These are phyloP conservation scores for Limnephilus lunatus DNA, from an alignment of 2,888 invertebrate genomes.

Conservation along the genomic window DNA sequence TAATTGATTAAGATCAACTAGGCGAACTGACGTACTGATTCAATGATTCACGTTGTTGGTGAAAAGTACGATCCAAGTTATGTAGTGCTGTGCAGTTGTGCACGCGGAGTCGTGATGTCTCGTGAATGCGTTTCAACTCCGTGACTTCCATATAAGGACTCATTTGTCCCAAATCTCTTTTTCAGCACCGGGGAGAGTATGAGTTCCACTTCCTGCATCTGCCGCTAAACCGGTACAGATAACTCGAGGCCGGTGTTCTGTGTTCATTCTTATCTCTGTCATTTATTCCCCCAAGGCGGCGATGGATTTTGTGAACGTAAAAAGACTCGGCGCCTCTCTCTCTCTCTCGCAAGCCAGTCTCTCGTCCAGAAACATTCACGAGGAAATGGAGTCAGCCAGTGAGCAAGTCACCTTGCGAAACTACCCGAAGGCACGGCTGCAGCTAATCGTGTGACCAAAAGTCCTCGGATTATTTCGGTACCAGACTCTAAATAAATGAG, in stretches of 20 bases:
- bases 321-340: neutral
- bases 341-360: neutral
- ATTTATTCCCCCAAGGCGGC: constrained; percentile 10
- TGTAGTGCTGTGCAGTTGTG: neutral
- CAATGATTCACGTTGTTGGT: neutral
- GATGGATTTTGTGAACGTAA: neutral
- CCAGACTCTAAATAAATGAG: constrained; percentile 27
- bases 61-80: neutral
- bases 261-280: constrained; percentile 32
- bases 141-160: constrained; percentile 33
- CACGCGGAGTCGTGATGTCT: constrained; percentile 15
- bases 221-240: constrained; percentile 37
- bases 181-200: neutral
- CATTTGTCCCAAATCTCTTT: constrained; percentile 36
- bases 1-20: neutral
- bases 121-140: constrained; percentile 22
- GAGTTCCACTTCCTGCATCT: constrained; percentile 42
- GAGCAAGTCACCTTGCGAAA: constrained; percentile 3
- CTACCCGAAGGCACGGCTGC: neutral
- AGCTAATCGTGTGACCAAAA: constrained; percentile 28
- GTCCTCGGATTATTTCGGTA: constrained; percentile 39
- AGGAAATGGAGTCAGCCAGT: constrained; percentile 32
- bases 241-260: neutral
- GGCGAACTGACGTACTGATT: neutral
- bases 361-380: constrained; percentile 23